These are phyloP conservation scores for Anser brachyrhynchus DNA, from an alignment of 2,113 vertebrate genomes.

Conservation along the genomic window DNA sequence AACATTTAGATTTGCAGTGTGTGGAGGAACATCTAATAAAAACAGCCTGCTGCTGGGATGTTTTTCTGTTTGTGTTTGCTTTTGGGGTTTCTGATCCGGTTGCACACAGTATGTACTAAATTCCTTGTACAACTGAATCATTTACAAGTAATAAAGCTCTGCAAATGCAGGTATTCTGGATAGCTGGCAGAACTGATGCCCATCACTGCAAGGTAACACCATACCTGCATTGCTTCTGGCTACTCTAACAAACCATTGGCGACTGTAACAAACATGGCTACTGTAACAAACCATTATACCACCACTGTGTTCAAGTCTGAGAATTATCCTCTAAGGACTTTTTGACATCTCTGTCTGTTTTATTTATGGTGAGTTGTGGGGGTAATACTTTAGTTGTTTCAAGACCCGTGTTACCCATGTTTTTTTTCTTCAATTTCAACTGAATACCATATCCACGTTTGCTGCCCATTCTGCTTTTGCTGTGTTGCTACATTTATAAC, in stretches of 20 bases:
- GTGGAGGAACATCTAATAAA: background rate
- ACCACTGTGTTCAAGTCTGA: background rate
- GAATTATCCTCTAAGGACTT: background rate
- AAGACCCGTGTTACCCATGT: background rate
- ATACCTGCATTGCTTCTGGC: background rate
- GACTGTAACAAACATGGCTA: too few species aligned
- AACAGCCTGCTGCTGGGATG: background rate
- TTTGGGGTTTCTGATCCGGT: background rate
- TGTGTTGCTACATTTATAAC: background rate
- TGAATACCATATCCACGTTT: background rate
- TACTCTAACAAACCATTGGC: background rate
- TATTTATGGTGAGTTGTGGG: background rate
- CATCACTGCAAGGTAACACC: background rate
- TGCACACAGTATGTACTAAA: background rate
- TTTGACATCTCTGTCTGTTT: background rate
- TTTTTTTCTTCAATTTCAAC: background rate
- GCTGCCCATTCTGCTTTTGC: background rate
- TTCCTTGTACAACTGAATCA: background rate
- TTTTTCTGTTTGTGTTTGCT: constrained; percentile 1
- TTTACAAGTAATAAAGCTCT: background rate
- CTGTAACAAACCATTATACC: background rate
- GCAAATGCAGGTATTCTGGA: background rate
- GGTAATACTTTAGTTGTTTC: background rate
- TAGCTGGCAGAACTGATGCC: background rate
- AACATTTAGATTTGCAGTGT: background rate